These are phyloP conservation scores for Bombus superbus DNA, from an alignment of 1,140 invertebrate genomes.

Conservation along the genomic window DNA sequence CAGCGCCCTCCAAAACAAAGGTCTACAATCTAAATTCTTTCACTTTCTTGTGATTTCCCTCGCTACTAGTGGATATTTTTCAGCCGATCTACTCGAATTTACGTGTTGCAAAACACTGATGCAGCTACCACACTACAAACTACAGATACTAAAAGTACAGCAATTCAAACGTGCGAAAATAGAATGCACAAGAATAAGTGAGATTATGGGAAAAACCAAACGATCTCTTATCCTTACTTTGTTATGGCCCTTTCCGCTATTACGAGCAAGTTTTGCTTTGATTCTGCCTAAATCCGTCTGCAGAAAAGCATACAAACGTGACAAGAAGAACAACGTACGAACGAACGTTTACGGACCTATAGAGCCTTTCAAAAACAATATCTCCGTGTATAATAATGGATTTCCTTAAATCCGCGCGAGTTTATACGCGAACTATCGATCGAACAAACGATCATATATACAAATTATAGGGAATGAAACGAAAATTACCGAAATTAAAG, in stretches of 20 bases:
- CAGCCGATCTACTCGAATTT: neutral
- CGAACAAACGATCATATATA: no score
- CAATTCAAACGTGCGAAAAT: neutral
- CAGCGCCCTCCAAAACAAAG: neutral
- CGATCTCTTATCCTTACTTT: neutral
- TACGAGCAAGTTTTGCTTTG: neutral
- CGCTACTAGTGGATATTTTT: neutral
- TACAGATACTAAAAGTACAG: neutral
- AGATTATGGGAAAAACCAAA: neutral
- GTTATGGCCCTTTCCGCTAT: neutral
- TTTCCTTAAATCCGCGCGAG: neutral
- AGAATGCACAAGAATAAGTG: neutral
- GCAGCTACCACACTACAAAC: neutral
- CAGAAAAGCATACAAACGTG: constrained; percentile 11
- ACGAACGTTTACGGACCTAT: neutral
- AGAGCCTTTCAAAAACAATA: neutral
- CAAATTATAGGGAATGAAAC: neutral
- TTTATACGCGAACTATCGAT: no score
- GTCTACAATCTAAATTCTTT: no score
- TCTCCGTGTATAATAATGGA: neutral
- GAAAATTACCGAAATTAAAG: neutral
- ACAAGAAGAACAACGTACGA: neutral
- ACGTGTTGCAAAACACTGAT: no score
- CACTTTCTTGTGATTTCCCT: neutral
- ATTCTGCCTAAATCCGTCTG: neutral